phyloP scores from a whole-genome alignment of 2,113 vertebrate species.

The Arvicanthis niloticus region DNA sequence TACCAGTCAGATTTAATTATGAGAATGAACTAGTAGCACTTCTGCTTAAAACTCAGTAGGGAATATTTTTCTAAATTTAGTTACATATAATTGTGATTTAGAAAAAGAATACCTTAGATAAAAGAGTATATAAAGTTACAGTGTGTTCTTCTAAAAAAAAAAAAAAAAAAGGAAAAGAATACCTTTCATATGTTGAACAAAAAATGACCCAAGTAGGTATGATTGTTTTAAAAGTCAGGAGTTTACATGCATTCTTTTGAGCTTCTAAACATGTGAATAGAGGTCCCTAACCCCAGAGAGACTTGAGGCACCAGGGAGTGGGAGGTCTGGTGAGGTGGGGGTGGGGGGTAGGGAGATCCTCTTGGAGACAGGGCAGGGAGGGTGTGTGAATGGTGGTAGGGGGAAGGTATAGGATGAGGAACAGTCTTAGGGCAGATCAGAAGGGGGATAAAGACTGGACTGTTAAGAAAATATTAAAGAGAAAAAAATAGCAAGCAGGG shows the following conservation, averaged over 20 bases:
- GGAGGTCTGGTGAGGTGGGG: too few relatives aligned
- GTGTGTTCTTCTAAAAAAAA: too few relatives aligned
- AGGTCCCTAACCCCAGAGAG: background rate
- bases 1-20: background rate
- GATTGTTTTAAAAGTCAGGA: background rate
- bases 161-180: conserved; percentile 1
- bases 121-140: too few relatives aligned
- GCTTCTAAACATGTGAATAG: background rate
- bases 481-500: background rate
- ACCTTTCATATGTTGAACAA: background rate
- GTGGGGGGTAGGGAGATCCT: too few relatives aligned
- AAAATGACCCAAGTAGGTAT: background rate
- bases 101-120: background rate
- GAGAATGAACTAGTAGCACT: background rate
- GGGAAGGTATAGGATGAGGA: too few relatives aligned
- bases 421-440: too few relatives aligned
- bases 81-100: background rate
- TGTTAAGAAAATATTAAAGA: too few relatives aligned
- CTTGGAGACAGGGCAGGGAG: too few relatives aligned
- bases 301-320: too few relatives aligned
- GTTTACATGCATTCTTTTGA: background rate
- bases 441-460: too few relatives aligned
- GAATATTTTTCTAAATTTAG: background rate
- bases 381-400: too few relatives aligned
- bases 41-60: background rate